phyloP scores from a whole-genome alignment of 2,797 vertebrate genomes.

The Semaprochilodus insignis region DNA sequence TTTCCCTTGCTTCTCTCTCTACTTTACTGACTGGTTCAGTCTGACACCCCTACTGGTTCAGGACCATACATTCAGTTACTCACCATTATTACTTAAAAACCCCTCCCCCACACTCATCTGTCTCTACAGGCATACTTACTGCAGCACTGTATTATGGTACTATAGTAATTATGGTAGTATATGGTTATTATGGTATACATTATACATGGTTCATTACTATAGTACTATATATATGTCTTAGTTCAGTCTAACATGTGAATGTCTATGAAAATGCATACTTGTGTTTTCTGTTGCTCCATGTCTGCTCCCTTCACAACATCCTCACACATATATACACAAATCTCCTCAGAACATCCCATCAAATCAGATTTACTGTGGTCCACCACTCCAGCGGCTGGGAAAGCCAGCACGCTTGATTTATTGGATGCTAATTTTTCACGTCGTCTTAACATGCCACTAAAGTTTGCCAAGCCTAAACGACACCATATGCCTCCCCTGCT shows the following conservation, averaged over 20 bases:
- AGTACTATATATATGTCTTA: not conserved
- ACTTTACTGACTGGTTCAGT: not conserved
- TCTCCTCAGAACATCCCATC: conserved; percentile 44
- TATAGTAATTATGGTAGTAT: no score
- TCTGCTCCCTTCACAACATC: not conserved
- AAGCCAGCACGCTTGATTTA: conserved; percentile 64
- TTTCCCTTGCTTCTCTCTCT: conserved; percentile 18
- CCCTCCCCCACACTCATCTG: not conserved
- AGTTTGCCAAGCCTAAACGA: conserved; percentile 72
- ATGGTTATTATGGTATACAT: not conserved
- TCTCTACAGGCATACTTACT: not conserved
- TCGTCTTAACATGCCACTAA: conserved; percentile 68
- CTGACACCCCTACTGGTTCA: conserved; percentile 38
- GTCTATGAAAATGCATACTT: not conserved
- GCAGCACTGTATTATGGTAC: not conserved
- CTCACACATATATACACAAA: conserved; percentile 17
- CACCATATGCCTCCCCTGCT: conserved; percentile 68
- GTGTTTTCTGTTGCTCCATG: no score
- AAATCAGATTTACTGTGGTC: conserved; percentile 64
- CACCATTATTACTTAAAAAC: conserved; percentile 27
- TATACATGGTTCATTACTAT: not conserved
- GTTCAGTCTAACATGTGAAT: not conserved
- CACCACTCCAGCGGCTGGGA: conserved; percentile 53
- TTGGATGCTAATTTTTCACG: conserved; percentile 68
- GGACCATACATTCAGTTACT: conserved; percentile 42